Base-by-base conservation (phyloP, 2,888 invertebrate genomes). In the Drosophila mettleri region DNA sequence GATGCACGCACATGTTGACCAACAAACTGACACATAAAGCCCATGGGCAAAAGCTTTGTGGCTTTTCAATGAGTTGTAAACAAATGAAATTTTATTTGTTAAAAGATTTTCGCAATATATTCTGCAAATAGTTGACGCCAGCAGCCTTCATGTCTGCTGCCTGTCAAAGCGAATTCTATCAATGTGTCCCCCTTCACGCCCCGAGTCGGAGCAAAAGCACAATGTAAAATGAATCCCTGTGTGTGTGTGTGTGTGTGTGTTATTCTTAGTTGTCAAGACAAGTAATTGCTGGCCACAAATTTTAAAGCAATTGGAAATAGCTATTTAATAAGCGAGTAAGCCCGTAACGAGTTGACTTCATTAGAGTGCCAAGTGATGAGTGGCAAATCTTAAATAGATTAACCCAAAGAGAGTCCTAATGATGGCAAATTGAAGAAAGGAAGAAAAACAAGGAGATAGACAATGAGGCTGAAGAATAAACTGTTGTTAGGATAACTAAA, bases 41-140 rank as follows among this genome's bases (percentile, higher is more conserved):
- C 74, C 71, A 72, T 69, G 74, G 80, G 72, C 78, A 80, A 58
- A 60, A 72, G 82, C 83, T 78, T 83, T 84, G 85, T 74, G 87
- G 87, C 79, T 84, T 86, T 81, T 72, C 82, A 82, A 81, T 85
- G 76, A 74, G 82, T 84, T 76, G 76, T 71, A 81, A 74, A 73
- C 85, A 84, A 84, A 84, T 87, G 65, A 69, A 85, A 85, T 85
- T 84, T 69, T 78, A 84, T 87, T 84, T 69, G 49, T 68, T 70
- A 67, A 73, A 65, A 74, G 85, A 81, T 78, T 83, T 86, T 62
- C 54, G 31, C 58, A 69, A 83, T 72, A 78, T 69, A 78, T 73
- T 74, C 41, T 67, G 61, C 67, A 75, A 75, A 76, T 64, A 63
- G 81, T 71, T 74, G 63, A 55, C 31, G 65, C n/a, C 54, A 48